Evolutionary conservation across 2,888 invertebrate species (phyloP), one percentile per base, ranked within the genome.

Genomic region (Orthosia gracilis): DNA sequence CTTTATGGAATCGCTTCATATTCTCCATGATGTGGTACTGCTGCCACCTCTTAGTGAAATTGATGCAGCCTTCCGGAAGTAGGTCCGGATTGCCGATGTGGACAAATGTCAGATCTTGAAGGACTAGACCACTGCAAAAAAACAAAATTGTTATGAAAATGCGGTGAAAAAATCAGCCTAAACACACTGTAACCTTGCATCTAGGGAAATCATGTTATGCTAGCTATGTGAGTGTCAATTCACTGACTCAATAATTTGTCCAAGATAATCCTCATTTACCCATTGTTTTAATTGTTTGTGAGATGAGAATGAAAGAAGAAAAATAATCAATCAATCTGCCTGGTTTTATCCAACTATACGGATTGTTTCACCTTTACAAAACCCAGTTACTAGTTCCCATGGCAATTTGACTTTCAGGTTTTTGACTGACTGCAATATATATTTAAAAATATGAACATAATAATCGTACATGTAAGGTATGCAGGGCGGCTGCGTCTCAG

Each of bases 61-160:
- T 99, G 69, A 99, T 98, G 82, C 97, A 97, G 74, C 98, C 98
- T 89, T 99, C 99, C 15, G 98, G 97, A 85, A 99, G 96, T 82
- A 98, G 97, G 93, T 99, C 99, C 77, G 98, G 98, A 95, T 99
- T 99, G 63, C 99, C 99, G 91, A 99, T 99, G 95, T 99, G 99
- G 64, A 99, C 99, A 94, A 99, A 99, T 21, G 99, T 99, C 93
- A 99, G 97, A 96, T 99, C 99, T 97, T 99, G 99, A 66, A 99
- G 97, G 83, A 99, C 99, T 85, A 99, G 97, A 78, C 99, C 99
- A 91, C 99, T 99, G 97, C 15, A 85, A 91, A 76, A 18, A 69
- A 87, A 83, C 52, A 76, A 23, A 17, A 26, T 17, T 17, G 3
- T 21, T 40, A 26, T 49, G 11, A 26, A n/a, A 4, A 40, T 23